phyloP scores from a whole-genome alignment of 2,888 invertebrate genomes.

The Globia sparganii region DNA sequence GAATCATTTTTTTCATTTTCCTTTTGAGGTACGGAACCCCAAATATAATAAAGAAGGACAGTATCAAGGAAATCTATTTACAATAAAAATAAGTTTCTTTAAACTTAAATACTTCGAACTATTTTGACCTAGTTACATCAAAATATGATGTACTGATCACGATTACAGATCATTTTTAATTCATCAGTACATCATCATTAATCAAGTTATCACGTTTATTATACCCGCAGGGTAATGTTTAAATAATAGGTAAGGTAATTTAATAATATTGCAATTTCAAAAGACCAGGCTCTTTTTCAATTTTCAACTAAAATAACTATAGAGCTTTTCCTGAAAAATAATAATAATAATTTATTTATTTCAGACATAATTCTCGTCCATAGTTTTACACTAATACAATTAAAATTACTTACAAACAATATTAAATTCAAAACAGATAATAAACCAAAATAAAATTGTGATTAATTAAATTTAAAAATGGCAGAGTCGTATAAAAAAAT shows the following conservation, averaged over 20 bases:
- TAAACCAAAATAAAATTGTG: no score
- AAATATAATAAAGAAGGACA: no score
- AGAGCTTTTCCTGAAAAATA: neutral
- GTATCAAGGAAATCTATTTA: slow-evolving; percentile 22
- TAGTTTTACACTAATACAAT: no score
- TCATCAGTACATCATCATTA: slow-evolving; percentile 1
- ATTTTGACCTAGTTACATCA: slow-evolving; percentile 26
- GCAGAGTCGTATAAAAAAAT: no score
- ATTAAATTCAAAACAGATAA: no score
- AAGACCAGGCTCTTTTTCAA: neutral
- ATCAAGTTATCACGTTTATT: slow-evolving; percentile 24
- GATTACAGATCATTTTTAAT: slow-evolving; percentile 24
- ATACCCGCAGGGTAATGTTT: neutral
- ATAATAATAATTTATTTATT: no score
- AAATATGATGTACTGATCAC: slow-evolving; percentile 15
- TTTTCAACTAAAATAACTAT: neutral
- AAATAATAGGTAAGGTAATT: neutral
- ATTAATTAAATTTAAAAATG: no score
- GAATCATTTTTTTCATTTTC: no score
- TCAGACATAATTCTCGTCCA: no score
- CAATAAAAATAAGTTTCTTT: slow-evolving; percentile 9
- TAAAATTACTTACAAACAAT: no score
- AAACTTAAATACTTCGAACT: neutral
- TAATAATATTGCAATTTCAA: neutral
- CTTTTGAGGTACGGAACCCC: no score